Conservation (phyloP, 2,888 invertebrate genomes). For the Cheilosia vulpina region DNA sequence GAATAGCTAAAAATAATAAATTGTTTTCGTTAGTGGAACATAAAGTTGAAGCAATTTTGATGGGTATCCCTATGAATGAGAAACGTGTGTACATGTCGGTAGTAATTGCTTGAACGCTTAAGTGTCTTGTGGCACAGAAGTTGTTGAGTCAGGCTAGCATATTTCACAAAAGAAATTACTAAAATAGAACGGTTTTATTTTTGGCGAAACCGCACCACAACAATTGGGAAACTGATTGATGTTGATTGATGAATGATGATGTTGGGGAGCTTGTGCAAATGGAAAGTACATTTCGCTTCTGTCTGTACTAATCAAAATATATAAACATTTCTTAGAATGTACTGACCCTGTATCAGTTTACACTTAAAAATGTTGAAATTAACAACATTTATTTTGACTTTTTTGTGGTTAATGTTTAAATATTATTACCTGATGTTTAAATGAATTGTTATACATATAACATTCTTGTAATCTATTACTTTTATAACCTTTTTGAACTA, state of each 20-base stretch:
- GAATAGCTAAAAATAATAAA: background rate
- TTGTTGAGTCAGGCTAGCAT: constrained; percentile 7
- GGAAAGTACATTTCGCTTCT: background rate
- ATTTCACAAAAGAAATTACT: background rate
- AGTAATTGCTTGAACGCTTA: background rate
- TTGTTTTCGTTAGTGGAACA: background rate
- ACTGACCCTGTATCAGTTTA: background rate
- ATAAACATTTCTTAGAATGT: background rate
- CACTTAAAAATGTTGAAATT: too few relatives aligned
- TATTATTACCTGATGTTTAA: too few relatives aligned
- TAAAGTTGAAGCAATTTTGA: constrained; percentile 1
- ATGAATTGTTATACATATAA: too few relatives aligned
- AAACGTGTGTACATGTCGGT: background rate
- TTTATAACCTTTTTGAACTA: too few relatives aligned
- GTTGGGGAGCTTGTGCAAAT: background rate
- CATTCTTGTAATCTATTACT: too few relatives aligned
- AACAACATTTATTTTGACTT: too few relatives aligned
- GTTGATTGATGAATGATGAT: constrained; percentile 3
- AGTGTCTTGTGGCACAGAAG: background rate
- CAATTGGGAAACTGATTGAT: constrained; percentile 8
- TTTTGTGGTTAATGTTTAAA: too few relatives aligned
- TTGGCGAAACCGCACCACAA: background rate
- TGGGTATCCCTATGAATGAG: background rate
- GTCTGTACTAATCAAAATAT: background rate
- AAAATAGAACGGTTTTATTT: constrained; percentile 8